Evolutionary conservation across 2,113 vertebrate species (phyloP).

Genomic region (Platichthys stellatus): DNA sequence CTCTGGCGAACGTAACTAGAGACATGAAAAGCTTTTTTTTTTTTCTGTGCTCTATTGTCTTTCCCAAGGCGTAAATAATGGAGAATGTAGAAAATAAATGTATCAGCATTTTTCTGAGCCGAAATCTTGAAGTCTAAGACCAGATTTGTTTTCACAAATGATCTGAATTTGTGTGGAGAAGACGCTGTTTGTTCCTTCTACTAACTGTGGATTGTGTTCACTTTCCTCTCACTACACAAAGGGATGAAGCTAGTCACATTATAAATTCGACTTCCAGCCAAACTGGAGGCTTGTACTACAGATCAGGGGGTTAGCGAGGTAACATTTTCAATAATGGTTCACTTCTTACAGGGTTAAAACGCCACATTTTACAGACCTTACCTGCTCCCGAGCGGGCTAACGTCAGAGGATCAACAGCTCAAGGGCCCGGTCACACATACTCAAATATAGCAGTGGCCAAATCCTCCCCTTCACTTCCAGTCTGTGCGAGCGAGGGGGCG

Average conservation of each 20-base stretch:
- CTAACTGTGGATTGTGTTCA: constrained; percentile 7
- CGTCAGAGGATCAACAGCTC: background rate
- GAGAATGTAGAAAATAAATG: constrained; percentile 6
- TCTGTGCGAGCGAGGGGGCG: too few species aligned
- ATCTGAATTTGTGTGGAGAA: background rate
- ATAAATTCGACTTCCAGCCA: background rate
- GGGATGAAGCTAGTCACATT: background rate
- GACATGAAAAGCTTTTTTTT: constrained; percentile 31
- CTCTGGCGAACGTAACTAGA: constrained; percentile 39
- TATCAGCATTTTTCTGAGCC: constrained; percentile 12
- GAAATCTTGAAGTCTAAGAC: background rate
- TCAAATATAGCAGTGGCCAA: too few species aligned
- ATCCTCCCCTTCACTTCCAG: too few species aligned
- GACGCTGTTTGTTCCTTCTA: constrained; percentile 24
- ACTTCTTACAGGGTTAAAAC: background rate
- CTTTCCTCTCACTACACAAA: constrained; percentile 11
- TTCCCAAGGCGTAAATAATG: constrained; percentile 17
- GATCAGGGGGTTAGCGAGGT: too few species aligned
- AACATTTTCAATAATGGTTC: background rate
- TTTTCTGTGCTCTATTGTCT: constrained; percentile 19
- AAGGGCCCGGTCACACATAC: background rate
- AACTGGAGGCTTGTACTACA: background rate
- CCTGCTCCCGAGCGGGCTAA: background rate
- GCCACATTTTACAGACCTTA: background rate
- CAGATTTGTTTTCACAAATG: constrained; percentile 5